These are phyloP conservation scores for Cetoscarus ocellatus DNA, from an alignment of 2,797 vertebrate species.

Conservation along the genomic window DNA sequence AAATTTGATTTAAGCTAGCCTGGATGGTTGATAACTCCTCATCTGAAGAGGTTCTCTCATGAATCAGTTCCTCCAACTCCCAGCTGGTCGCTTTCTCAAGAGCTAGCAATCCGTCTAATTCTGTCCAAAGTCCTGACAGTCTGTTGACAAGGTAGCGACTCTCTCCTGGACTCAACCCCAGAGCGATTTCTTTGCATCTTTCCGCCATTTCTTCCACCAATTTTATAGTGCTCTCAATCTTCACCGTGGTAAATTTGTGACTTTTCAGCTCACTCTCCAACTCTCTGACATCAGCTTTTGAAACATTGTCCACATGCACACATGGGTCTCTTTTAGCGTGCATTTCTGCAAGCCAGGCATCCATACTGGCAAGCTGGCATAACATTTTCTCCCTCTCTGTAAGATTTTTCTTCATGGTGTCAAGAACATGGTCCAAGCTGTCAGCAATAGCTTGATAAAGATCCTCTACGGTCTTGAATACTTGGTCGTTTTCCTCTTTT, in stretches of 20 bases:
- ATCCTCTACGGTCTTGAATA: constrained; percentile 81
- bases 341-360: constrained; percentile 79
- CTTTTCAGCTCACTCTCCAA: constrained; percentile 71
- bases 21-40: constrained; percentile 71
- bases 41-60: constrained; percentile 69
- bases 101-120: constrained; percentile 73
- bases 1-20: constrained; percentile 73
- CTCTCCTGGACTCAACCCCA: constrained; percentile 71
- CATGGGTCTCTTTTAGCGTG: constrained; percentile 71
- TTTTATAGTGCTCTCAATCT: constrained; percentile 78
- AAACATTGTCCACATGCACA: constrained; percentile 61
- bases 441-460: constrained; percentile 83
- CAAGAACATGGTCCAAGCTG: constrained; percentile 80
- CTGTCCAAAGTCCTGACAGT: constrained; percentile 73
- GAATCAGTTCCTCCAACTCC: constrained; percentile 81
- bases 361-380: constrained; percentile 79
- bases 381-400: constrained; percentile 84
- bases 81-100: constrained; percentile 69
- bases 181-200: constrained; percentile 63
- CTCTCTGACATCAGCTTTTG: constrained; percentile 69
- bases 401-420: constrained; percentile 83
- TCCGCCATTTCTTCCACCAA: constrained; percentile 77
- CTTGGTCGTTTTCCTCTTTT: constrained; percentile 67
- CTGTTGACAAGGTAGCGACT: constrained; percentile 78
- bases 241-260: constrained; percentile 77